Percentiles rank a stretch among this genome's conserved stretches.
Evolutionary conservation across 2,888 invertebrate genomes (phyloP).

Genomic region (Dastarcus helophoroides): DNA sequence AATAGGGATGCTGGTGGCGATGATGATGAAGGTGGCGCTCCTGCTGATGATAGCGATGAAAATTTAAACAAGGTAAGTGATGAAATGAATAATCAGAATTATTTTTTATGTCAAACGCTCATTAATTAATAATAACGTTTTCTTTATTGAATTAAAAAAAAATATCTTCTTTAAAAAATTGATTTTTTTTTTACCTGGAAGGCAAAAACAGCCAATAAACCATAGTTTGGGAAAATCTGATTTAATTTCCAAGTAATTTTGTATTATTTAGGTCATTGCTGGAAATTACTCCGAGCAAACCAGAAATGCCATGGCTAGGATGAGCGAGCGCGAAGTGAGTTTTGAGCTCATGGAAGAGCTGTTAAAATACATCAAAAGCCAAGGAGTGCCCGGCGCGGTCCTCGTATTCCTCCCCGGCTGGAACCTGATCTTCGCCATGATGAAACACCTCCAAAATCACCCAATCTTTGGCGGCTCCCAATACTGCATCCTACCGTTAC

Average conservation of each 20-base stretch:
- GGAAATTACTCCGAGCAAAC: slow-evolving; percentile 55
- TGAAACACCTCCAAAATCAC: slow-evolving; percentile 65
- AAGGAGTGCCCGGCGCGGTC: slow-evolving; percentile 58
- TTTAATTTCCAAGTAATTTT: too few relatives aligned
- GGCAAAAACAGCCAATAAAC: too few relatives aligned
- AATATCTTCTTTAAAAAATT: too few relatives aligned
- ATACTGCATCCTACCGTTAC: slow-evolving; percentile 83
- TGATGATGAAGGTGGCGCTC: slow-evolving; percentile 45
- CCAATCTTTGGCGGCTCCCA: slow-evolving; percentile 44
- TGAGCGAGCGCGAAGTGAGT: slow-evolving; percentile 86
- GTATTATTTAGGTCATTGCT: too few relatives aligned
- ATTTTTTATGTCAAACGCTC: not conserved
- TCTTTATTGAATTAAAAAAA: too few relatives aligned
- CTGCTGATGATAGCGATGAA: slow-evolving; percentile 46
- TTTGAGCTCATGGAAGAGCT: slow-evolving; percentile 86
- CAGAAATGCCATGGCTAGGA: slow-evolving; percentile 53
- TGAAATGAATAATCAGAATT: not conserved
- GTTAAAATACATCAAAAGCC: slow-evolving; percentile 47
- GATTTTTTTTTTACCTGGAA: too few relatives aligned
- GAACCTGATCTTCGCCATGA: slow-evolving; percentile 89
- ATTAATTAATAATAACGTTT: not conserved
- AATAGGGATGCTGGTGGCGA: slow-evolving; percentile 43
- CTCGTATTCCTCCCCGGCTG: slow-evolving; percentile 93
- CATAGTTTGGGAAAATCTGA: too few relatives aligned
- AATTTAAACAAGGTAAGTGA: slow-evolving; percentile 58